Evolutionary conservation across 2,113 vertebrate species (phyloP), one percentile per base, ranked within the genome.

Genomic region (Eira barbara): DNA sequence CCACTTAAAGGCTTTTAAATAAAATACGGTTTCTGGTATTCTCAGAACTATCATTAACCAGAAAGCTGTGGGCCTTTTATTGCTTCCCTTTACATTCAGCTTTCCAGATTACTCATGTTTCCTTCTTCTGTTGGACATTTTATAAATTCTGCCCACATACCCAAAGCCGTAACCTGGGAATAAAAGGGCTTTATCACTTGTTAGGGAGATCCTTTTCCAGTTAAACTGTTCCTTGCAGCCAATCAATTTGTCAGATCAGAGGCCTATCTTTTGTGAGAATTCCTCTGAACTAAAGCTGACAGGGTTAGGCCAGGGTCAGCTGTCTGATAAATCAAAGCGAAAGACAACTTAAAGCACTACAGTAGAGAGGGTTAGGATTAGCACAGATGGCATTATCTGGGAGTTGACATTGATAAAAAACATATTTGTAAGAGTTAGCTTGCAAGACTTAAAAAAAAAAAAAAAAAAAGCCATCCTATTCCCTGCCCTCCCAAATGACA

Each of bases 231-330:
- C 86, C 96, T 98, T 52, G 8, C 78, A 98, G 97, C 80, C 84
- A 65, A 98, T 98, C 49, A 86, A 97, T 98, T 98, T 98, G 95
- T 98, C 97, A 97, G 97, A 98, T 97, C 97, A 98, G 98, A 98
- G 95, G 61, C 36, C 83, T 52, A 92, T 98, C 84, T 98, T 97
- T 97, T 97, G 47, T 83, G 95, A 96, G 93, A 97, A 85, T 76
- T 96, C 67, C 88, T 98, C 95, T 98, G 98, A 98, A 98, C 97
- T 84, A 92, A 97, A 7, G 80, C 96, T 98, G 98, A 98, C 98
- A 98, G 97, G 80, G 97, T 96, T 98, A 93, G 21, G 95, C 95
- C 5, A 0, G 97, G 98, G 97, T 98, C 98, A 98, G 93, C 95
- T 91, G 97, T 97, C 95, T 98, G 89, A 94, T 98, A 98, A 98